Evolutionary conservation across 2,113 vertebrate species (phyloP), one percentile per base, ranked within the genome.

Genomic region (Silurus asotus): DNA sequence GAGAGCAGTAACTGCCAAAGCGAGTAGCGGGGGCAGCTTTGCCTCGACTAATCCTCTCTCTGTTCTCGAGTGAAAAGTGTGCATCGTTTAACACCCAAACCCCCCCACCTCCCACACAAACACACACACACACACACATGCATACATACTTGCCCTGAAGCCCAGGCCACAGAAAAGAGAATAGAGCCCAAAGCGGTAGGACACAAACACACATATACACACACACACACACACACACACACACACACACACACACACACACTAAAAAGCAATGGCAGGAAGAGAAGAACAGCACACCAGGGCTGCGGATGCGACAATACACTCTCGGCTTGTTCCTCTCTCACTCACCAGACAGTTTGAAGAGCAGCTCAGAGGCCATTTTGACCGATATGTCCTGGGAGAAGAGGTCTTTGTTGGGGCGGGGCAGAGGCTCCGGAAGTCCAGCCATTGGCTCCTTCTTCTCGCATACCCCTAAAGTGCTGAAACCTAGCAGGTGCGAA

Each of bases 331-430:
- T 80, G 51, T 49, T 53, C 67, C 80, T 58, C 15, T 23, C 14
- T 62, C 51, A 83, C 90, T 51, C 96, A 99, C 98, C 98, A 92
- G 98, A 99, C 85, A 99, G 92, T 90, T 99, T 97, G 93, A 98
- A 99, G 92, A 99, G 96, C 58, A 99, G 96, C 93, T 99, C 98
- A 0, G 98, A 99, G 88, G 98, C 98, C 98, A 99, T 99, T 95
- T 99, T 99, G 94, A 99, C 98, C 3, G 98, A 99, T 94, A 99
- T 99, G 92, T 99, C 98, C 93, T 99, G 98, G 91, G 97, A 98
- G 96, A 99, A 99, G 6, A 99, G 97, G 88, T 95, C 97, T 91
- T 97, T 97, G 91, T 99, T 97, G 5, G 97, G 96, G 91, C 95
- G 92, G 81, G 96, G 93, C 91, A 97, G 93, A 65, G 95, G 94